Evolutionary conservation across 2,888 invertebrate genomes (phyloP).

Genomic region (Strigamia transsilvanica): DNA sequence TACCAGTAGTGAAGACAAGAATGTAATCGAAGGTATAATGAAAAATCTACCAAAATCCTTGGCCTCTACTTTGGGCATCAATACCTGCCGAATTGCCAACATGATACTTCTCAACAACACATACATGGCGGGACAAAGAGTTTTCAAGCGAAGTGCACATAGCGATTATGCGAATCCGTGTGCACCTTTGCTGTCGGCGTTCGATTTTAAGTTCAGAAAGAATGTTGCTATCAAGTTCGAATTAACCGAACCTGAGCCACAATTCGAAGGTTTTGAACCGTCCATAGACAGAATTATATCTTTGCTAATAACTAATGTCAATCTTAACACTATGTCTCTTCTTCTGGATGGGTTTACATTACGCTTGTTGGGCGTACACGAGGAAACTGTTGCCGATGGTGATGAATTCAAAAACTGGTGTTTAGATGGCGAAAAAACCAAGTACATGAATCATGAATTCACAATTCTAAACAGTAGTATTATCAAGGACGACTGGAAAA

Average conservation of each 20-base stretch:
- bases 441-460: conserved; percentile 52
- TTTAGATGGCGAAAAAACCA: conserved; percentile 48
- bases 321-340: conserved; percentile 14
- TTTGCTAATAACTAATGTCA: conserved; percentile 43
- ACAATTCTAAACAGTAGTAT: conserved; percentile 25
- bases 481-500: conserved; percentile 7
- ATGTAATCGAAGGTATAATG: not conserved
- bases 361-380: conserved; percentile 51
- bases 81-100: not conserved
- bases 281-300: conserved; percentile 54
- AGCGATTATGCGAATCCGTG: not conserved
- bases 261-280: conserved; percentile 42
- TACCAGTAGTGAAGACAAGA: not conserved
- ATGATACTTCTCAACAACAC: not conserved
- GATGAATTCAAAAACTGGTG: conserved; percentile 52
- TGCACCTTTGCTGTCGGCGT: not conserved
- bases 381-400: conserved; percentile 37
- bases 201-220: not conserved
- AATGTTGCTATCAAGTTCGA: not conserved
- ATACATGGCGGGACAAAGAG: not conserved
- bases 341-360: conserved; percentile 31
- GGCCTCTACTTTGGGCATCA: not conserved
- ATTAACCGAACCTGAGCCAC: not conserved
- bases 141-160: not conserved
- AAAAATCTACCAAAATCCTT: not conserved